Conservation (phyloP, 2,888 invertebrate genomes). For the Melipona beecheii region DNA sequence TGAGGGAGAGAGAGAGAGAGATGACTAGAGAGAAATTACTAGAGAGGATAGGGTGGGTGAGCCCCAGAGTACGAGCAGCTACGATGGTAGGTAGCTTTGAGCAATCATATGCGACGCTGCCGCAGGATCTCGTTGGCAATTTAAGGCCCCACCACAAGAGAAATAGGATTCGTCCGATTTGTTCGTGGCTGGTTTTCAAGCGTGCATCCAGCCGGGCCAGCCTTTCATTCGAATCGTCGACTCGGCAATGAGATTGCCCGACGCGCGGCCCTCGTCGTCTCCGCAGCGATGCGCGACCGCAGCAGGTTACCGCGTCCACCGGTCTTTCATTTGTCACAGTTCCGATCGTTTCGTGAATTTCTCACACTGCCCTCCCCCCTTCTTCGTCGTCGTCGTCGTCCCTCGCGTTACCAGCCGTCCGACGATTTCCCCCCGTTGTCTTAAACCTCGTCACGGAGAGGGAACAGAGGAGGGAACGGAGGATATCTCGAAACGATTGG, state of each 20-base stretch:
- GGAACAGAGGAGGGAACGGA: constrained; percentile 25
- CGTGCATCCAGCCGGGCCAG: constrained; percentile 2
- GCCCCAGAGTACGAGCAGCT: background rate
- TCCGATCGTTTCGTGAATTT: constrained; percentile 4
- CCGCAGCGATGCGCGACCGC: constrained; percentile 46
- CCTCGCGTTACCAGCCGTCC: no score
- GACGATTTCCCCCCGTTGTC: constrained; percentile 13
- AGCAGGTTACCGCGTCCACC: constrained; percentile 42
- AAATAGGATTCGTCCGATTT: constrained; percentile 63
- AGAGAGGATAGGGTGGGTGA: background rate
- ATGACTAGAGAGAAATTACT: background rate
- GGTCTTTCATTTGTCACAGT: constrained; percentile 59
- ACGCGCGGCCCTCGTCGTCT: constrained; percentile 52
- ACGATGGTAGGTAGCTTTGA: constrained; percentile 67
- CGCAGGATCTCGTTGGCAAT: constrained; percentile 65
- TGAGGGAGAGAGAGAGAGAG: background rate
- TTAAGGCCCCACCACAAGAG: constrained; percentile 53
- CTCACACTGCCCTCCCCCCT: no score
- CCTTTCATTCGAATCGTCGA: constrained; percentile 52
- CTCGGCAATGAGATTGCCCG: constrained; percentile 59
- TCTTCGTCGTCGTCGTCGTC: background rate
- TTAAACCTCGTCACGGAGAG: constrained; percentile 22
- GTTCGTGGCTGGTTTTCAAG: constrained; percentile 30
- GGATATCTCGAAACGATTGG: constrained; percentile 20
- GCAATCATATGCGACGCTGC: constrained; percentile 73